Conservation (phyloP, 1,140 invertebrate species). For the Mamestra configurata region DNA sequence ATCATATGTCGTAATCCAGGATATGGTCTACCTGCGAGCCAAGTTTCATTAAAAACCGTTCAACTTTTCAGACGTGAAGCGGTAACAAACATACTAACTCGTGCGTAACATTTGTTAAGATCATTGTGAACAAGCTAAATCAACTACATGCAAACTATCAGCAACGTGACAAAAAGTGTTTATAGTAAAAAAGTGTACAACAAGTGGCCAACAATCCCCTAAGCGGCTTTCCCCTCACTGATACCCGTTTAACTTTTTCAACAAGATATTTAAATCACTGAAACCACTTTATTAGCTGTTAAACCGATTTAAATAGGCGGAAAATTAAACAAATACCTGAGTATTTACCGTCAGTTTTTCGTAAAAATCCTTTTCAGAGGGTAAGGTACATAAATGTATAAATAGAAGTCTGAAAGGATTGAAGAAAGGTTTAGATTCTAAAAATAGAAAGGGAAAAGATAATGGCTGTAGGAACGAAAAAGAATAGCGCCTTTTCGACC, state of each 20-base stretch:
- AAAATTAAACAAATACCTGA: constrained; percentile 21
- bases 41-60: too few relatives aligned
- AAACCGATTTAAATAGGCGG: constrained; percentile 18
- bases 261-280: neutral
- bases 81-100: too few relatives aligned
- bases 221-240: neutral
- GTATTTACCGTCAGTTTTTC: neutral
- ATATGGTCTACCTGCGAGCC: too few relatives aligned
- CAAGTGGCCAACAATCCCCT: neutral
- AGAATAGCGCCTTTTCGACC: neutral
- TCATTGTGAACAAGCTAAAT: too few relatives aligned
- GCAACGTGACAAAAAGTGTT: neutral
- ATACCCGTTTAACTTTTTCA: neutral
- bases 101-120: too few relatives aligned
- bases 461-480: neutral
- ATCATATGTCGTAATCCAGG: too few relatives aligned
- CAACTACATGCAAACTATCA: too few relatives aligned
- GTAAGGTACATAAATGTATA: neutral
- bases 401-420: constrained; percentile 1
- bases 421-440: neutral
- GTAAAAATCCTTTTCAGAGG: neutral
- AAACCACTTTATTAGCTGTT: constrained; percentile 2
- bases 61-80: too few relatives aligned
- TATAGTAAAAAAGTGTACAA: neutral
- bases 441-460: constrained; percentile 5